Conservation (phyloP, 2,113 vertebrate genomes). For the Sinocyclocheilus grahami region DNA sequence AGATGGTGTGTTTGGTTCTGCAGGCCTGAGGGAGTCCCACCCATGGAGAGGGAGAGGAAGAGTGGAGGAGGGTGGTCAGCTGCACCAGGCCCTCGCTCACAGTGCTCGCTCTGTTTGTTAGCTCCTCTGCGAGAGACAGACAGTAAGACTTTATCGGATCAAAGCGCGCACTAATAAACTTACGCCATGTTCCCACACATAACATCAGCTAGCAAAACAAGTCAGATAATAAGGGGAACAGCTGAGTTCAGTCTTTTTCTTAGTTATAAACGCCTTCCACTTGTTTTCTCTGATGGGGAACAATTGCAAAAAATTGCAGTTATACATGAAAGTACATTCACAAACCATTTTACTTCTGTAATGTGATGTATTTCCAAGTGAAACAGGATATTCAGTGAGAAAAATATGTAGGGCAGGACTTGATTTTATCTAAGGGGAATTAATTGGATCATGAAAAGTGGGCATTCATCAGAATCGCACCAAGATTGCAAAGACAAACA, state of each 20-base stretch:
- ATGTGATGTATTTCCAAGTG: background rate
- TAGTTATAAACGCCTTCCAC: background rate
- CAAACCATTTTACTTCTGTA: background rate
- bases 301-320: background rate
- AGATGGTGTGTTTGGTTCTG: constrained; percentile 63
- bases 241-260: constrained; percentile 6
- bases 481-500: background rate
- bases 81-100: constrained; percentile 56
- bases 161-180: constrained; percentile 20
- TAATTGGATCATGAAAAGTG: constrained; percentile 3
- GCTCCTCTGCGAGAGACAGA: constrained; percentile 51
- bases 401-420: background rate
- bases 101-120: constrained; percentile 59
- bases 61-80: constrained; percentile 66
- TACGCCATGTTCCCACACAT: constrained; percentile 25
- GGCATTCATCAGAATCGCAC: background rate
- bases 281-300: background rate
- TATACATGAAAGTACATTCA: background rate
- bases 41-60: constrained; percentile 71
- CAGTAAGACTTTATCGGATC: constrained; percentile 24
- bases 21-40: constrained; percentile 64
- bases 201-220: constrained; percentile 25
- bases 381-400: background rate
- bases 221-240: background rate
- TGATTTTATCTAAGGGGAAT: constrained; percentile 1